phyloP scores from a whole-genome alignment of 2,888 invertebrate genomes.

The Acronicta alni region DNA sequence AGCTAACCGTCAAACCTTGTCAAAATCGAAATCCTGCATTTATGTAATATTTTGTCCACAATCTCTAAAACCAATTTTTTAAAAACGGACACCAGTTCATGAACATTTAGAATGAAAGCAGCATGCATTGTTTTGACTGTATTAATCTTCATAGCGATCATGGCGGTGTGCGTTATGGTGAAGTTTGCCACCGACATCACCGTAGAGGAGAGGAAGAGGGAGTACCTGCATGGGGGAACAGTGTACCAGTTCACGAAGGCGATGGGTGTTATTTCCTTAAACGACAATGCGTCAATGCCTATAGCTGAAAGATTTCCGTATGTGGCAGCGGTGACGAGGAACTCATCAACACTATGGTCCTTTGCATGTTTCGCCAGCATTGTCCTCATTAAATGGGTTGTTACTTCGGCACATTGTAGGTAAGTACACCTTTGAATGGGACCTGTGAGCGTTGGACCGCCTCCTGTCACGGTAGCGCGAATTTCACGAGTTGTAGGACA shows the following conservation, averaged over 20 bases:
- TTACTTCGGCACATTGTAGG: slow-evolving; percentile 80
- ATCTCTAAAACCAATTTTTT: not conserved
- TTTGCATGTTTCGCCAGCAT: slow-evolving; percentile 81
- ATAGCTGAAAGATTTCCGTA: slow-evolving; percentile 72
- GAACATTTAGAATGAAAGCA: slow-evolving; percentile 69
- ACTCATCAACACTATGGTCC: slow-evolving; percentile 68
- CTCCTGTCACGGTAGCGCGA: too few species aligned
- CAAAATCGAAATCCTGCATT: slow-evolving; percentile 4
- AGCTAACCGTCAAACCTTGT: not conserved
- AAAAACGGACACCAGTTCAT: not conserved
- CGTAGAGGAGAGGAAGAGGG: slow-evolving; percentile 71
- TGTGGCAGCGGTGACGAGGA: slow-evolving; percentile 76
- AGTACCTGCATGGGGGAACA: slow-evolving; percentile 51
- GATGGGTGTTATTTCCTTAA: slow-evolving; percentile 72
- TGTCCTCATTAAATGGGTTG: slow-evolving; percentile 76
- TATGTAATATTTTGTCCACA: not conserved
- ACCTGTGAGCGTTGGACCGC: too few species aligned
- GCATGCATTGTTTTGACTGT: slow-evolving; percentile 75
- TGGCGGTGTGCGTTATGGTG: slow-evolving; percentile 83
- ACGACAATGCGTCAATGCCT: slow-evolving; percentile 59
- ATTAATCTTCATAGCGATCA: slow-evolving; percentile 74
- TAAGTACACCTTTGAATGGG: too few species aligned
- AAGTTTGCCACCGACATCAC: slow-evolving; percentile 82
- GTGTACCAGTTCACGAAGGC: slow-evolving; percentile 65
- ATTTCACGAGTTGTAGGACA: too few species aligned